Conservation (phyloP, 2,113 vertebrate genomes). For the Entosphenus tridentatus region DNA sequence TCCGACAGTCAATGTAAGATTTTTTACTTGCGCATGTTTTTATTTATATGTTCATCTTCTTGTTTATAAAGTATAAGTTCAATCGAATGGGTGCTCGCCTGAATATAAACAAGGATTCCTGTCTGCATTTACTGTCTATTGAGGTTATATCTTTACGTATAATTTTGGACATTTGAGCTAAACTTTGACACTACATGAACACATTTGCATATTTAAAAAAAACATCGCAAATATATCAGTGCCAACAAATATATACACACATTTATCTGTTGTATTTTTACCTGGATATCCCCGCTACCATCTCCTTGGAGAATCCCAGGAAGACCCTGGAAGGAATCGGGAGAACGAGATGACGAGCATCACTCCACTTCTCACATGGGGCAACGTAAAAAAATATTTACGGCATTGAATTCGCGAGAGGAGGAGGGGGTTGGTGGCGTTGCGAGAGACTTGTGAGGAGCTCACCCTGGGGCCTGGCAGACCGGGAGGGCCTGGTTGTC, state of each 20-base stretch:
- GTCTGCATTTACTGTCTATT: no score
- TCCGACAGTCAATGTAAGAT: no score
- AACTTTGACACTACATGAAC: neutral
- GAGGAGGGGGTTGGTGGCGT: neutral
- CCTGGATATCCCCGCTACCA: conserved; percentile 21
- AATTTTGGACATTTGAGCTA: neutral
- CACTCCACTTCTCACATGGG: neutral
- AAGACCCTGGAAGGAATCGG: conserved; percentile 24
- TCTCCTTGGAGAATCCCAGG: conserved; percentile 24
- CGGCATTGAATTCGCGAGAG: neutral
- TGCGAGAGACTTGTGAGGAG: no score
- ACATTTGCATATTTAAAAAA: neutral
- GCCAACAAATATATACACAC: neutral
- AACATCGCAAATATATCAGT: neutral
- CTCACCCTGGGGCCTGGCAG: neutral
- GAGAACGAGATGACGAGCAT: neutral
- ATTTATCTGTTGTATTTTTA: neutral
- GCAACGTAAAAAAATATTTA: neutral
- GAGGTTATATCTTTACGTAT: no score
- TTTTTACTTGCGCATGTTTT: no score
- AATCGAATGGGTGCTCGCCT: no score
- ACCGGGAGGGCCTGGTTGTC: neutral
- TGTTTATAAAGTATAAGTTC: no score
- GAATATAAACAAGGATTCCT: no score
- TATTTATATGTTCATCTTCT: no score